Base-by-base conservation (phyloP, 1,140 invertebrate genomes). In the Brachystomella parvula region DNA sequence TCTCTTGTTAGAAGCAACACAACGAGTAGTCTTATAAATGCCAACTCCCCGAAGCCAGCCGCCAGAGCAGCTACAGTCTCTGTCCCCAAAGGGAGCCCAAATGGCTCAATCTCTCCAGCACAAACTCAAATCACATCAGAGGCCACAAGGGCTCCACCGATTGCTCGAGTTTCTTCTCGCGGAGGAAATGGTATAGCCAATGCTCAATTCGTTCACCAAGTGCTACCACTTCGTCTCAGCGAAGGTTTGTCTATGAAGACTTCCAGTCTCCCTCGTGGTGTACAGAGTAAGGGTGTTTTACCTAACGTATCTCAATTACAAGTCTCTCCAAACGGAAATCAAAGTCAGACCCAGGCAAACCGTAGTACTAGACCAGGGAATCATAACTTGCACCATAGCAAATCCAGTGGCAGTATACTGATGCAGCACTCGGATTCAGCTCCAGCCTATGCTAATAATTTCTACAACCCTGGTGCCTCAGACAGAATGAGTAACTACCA, bases 401-500 rank as follows among this genome's bases (percentile, higher is more conserved):
- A 66, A 64, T 64, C 44, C 24, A 67, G 39, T 53, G 26, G 35
- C 19, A 29, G 47, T 59, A 44, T 63, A 30, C n/a, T 24, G 35
- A 65, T n/a, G 17, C 35, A 65, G 29, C 33, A 57, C 3, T 44
- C n/a, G n/a, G n/a, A n/a, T n/a, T n/a, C n/a, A n/a, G n/a, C n/a
- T 60, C 66, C 29, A 35, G 39, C 35, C 21, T n/a, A 28, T 65
- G 62, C 26, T 61, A n/a, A 56, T 30, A 65, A 59, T 29, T 32
- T 70, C 21, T 61, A 68, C 53, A 65, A 65, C 21, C 64, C 63
- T 21, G 12, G 30, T 2, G 24, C 49, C 17, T 66, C 26, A 32
- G 68, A 73, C 24, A 35, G 71, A 64, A 70, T 73, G 68, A 64
- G 69, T 57, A 66, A 59, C 30, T 70, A 70, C 44, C 69, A 69